Conservation (phyloP, 1,140 invertebrate species). For the Sarcophaga peregrina region DNA sequence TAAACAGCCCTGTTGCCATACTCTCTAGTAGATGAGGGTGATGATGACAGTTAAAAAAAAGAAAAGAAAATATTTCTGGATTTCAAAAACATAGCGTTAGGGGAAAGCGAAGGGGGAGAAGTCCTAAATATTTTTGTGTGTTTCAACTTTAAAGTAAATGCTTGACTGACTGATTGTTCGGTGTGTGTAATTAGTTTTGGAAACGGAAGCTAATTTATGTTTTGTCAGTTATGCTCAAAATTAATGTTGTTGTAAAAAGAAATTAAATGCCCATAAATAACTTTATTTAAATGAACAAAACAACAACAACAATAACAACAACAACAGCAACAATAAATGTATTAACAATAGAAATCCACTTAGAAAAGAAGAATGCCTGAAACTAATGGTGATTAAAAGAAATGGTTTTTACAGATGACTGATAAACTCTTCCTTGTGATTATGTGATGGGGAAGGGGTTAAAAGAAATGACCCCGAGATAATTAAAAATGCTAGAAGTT, state of each 20-base stretch:
- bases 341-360: too few relatives aligned
- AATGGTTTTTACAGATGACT: slow-evolving; percentile 16
- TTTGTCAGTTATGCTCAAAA: slow-evolving; percentile 66
- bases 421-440: background rate
- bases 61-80: too few relatives aligned
- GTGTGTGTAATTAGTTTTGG: slow-evolving; percentile 61
- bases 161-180: slow-evolving; percentile 48
- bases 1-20: background rate
- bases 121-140: background rate
- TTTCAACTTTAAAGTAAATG: slow-evolving; percentile 43
- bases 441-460: background rate
- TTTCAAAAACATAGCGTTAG: too few relatives aligned
- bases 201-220: slow-evolving; percentile 67
- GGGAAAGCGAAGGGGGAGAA: background rate
- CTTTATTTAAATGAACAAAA: background rate
- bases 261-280: slow-evolving; percentile 66
- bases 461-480: background rate
- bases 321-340: background rate
- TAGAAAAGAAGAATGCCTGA: background rate
- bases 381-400: slow-evolving; percentile 25
- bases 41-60: background rate
- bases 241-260: slow-evolving; percentile 63
- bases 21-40: background rate
- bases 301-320: background rate
- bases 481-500: background rate